Evolutionary conservation across 2,797 vertebrate genomes (phyloP).

Genomic region (Falco concolor): DNA sequence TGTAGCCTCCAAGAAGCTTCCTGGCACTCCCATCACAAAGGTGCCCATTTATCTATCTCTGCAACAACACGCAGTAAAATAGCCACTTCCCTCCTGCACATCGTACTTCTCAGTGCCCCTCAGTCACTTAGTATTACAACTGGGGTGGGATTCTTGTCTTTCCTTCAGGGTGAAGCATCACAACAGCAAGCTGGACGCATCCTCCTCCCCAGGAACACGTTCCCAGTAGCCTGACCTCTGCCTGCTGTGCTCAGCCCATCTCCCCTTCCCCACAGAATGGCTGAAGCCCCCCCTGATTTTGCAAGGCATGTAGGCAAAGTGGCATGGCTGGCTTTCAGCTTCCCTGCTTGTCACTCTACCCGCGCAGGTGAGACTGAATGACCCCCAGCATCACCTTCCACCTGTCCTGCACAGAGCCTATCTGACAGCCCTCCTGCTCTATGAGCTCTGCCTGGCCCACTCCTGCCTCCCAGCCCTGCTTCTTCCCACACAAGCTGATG

Average conservation of each 20-base stretch:
- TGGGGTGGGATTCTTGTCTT: neutral
- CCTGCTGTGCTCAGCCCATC: neutral
- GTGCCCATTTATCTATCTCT: neutral
- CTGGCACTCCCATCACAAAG: neutral
- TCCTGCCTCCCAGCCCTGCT: neutral
- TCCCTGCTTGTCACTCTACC: neutral
- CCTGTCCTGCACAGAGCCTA: neutral
- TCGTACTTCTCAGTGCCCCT: neutral
- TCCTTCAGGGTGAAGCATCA: neutral
- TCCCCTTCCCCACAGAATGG: neutral
- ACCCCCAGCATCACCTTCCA: neutral
- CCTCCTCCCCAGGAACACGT: neutral
- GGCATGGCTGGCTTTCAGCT: neutral
- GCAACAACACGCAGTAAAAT: neutral
- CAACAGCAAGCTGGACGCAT: neutral
- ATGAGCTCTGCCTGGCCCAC: neutral
- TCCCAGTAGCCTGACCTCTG: neutral
- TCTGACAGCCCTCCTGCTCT: neutral
- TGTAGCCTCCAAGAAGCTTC: neutral
- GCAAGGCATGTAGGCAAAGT: neutral
- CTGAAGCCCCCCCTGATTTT: neutral
- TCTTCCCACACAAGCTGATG: neutral
- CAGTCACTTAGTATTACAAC: neutral
- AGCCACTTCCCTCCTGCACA: neutral
- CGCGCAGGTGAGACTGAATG: too few relatives aligned